A percentile compares a stretch with the other conserved stretches of the same genome.
phyloP scores from a whole-genome alignment of 92 coral and sea anemone species.

The Porites divaricata region DNA sequence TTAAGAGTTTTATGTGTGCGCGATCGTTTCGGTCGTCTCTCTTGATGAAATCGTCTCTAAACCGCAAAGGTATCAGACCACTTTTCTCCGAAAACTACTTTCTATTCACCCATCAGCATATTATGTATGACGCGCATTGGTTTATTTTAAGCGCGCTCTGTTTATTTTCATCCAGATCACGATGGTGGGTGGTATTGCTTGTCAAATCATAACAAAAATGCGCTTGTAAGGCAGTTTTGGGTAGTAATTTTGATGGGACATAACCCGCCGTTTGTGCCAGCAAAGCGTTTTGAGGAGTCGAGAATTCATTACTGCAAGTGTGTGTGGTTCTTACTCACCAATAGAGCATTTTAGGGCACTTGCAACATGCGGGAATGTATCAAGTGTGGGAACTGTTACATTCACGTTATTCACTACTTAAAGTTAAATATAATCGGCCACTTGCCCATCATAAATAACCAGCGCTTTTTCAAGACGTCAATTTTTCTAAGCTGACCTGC shows the following conservation, averaged over 20 bases:
- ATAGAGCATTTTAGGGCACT: not conserved
- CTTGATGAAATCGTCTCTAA: no score
- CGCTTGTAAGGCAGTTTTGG: slow-evolving; percentile 21
- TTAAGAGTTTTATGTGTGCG: no score
- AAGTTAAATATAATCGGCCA: no score
- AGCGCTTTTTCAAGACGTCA: no score
- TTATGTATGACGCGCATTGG: not conserved
- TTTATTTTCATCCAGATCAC: not conserved
- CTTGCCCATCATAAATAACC: no score
- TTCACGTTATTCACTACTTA: no score
- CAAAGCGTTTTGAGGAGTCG: not conserved
- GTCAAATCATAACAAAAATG: not conserved
- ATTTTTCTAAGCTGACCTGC: no score
- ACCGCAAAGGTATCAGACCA: no score
- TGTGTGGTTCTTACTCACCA: no score
- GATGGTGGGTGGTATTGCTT: not conserved
- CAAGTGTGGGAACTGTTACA: not conserved
- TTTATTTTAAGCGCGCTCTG: not conserved
- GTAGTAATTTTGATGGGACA: not conserved
- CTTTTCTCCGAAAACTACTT: not conserved
- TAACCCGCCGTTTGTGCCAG: not conserved
- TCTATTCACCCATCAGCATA: not conserved
- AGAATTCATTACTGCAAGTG: not conserved
- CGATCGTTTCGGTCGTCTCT: no score
- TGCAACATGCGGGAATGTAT: not conserved